Evolutionary conservation across 2,797 vertebrate genomes (phyloP).

Genomic region (Gouania willdenowi): DNA sequence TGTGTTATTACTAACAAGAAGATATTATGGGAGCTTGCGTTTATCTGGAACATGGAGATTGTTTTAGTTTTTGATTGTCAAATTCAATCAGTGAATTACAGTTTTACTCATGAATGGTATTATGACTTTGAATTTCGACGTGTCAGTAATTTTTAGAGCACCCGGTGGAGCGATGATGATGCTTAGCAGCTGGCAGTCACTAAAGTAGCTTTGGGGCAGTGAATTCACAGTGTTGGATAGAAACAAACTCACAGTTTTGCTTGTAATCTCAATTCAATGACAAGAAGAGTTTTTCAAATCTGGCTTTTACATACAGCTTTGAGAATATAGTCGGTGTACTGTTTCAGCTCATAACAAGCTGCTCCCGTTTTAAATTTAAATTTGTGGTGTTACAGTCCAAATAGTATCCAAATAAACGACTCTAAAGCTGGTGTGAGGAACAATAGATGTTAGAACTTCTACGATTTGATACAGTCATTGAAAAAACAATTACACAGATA

Average conservation of each 20-base stretch:
- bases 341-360: no score
- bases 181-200: slow-evolving; percentile 62
- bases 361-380: no score
- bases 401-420: no score
- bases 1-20: background rate
- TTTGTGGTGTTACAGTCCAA: no score
- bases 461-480: no score
- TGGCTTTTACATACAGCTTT: slow-evolving; percentile 11
- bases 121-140: slow-evolving; percentile 35
- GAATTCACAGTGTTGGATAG: slow-evolving; percentile 48
- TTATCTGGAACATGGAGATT: background rate
- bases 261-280: slow-evolving; percentile 26
- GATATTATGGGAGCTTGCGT: background rate
- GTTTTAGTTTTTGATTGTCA: slow-evolving; percentile 3
- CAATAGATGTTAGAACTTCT: no score
- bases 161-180: slow-evolving; percentile 38
- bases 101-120: slow-evolving; percentile 17
- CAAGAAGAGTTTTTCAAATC: slow-evolving; percentile 13
- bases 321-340: no score
- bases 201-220: slow-evolving; percentile 51
- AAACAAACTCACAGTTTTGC: slow-evolving; percentile 45
- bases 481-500: background rate
- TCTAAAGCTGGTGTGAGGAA: no score
- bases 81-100: slow-evolving; percentile 15
- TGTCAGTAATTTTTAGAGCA: slow-evolving; percentile 47